These are phyloP conservation scores for Tachina fera DNA, from an alignment of 2,888 invertebrate species.

Conservation along the genomic window DNA sequence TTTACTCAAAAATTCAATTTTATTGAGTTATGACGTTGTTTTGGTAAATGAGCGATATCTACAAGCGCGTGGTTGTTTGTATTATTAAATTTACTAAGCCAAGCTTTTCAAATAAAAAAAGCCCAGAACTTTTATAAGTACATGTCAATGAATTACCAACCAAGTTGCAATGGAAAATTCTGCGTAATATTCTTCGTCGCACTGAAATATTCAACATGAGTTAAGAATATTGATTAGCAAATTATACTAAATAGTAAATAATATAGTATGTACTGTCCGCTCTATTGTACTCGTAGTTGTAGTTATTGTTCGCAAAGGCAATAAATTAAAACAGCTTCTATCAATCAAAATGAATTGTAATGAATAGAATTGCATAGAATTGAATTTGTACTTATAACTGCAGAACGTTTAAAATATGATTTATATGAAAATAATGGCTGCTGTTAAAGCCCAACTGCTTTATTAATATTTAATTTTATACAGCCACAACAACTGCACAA, in stretches of 20 bases:
- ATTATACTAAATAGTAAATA: constrained; percentile 47
- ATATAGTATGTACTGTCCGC: no score
- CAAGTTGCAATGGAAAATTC: constrained; percentile 20
- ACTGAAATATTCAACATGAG: constrained; percentile 39
- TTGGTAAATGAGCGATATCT: no score
- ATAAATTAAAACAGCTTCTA: constrained; percentile 69
- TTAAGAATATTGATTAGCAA: constrained; percentile 67
- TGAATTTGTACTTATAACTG: constrained; percentile 38
- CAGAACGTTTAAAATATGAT: constrained; percentile 55
- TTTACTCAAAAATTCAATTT: no score
- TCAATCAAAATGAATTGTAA: constrained; percentile 64
- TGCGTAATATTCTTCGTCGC: neutral
- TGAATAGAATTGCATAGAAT: constrained; percentile 35
- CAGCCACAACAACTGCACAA: constrained; percentile 16
- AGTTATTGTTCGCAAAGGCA: constrained; percentile 34
- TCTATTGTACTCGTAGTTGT: no score
- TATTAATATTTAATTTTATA: constrained; percentile 55
- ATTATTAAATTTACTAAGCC: neutral
- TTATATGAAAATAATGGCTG: constrained; percentile 62
- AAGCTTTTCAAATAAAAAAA: neutral
- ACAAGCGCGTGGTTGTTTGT: no score
- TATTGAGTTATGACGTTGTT: no score
- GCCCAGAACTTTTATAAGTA: neutral
- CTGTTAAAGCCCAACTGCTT: constrained; percentile 37
- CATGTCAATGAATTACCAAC: neutral